Base-by-base conservation (phyloP, 2,113 vertebrate species). In the Uria aalge region DNA sequence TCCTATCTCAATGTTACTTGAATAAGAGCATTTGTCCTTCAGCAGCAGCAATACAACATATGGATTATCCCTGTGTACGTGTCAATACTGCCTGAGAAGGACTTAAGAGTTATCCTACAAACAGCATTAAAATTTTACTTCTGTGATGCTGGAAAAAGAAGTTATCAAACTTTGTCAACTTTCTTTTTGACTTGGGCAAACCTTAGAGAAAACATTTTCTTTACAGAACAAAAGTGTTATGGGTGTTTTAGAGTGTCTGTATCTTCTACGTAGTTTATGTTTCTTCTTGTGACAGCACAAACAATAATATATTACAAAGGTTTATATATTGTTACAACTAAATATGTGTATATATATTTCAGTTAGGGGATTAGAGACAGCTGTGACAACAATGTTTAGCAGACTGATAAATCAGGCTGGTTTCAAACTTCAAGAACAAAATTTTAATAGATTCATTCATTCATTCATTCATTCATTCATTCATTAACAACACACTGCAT, bases 81-180 rank as follows among this genome's bases (percentile, higher is more conserved):
- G 8, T 63, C 36, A 24, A 38, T 64, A 47, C 23, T 40, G 22
- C 53, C 16, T 59, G 38, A 78, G 21, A 94, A 71, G 5, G 15
- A 73, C 19, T 73, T 30, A n/a, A 66, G 34, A 79, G 5, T 68
- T 82, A 23, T 16, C 9, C 84, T 59, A 50, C 6, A 84, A 69
- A 71, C 2, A 1, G 41, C 23, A 53, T 36, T 34, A 55, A 72
- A 80, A 18, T n/a, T 72, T 60, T 57, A 26, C 4, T 85, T 77
- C 23, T 71, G 9, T 56, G 16, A 72, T 0, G 0, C 5, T 17
- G 5, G 4, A 8, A 32, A 53, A 69, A 59, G 9, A 50, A 12
- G 0, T 32, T 73, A 22, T 16, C 20, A 67, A 19, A 3, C 12
- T 95, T 64, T 50, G 32, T 15, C 32, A 69, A 12, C 18, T 45